Evolutionary conservation across 2,113 vertebrate genomes (phyloP).

Genomic region (Bufo bufo): DNA sequence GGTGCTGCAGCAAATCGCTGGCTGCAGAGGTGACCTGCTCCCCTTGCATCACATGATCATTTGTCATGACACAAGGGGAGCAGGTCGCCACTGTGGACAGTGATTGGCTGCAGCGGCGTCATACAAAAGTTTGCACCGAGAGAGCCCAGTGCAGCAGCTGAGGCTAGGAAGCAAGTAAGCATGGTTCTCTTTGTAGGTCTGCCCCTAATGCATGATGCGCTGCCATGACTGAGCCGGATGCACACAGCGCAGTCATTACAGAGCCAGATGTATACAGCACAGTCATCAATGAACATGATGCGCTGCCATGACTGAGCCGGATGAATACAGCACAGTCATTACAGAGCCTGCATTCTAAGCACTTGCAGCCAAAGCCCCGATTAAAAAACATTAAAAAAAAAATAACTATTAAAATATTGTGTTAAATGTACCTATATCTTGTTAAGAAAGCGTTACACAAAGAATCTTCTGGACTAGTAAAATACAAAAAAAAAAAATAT

Average conservation of each 20-base stretch:
- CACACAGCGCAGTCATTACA: background rate
- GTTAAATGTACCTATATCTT: slow-evolving; percentile 60
- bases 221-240: background rate
- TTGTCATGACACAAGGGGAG: no score
- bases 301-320: background rate
- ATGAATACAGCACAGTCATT: background rate
- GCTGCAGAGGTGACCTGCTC: no score
- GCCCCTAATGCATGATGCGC: no score
- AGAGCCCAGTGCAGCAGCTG: no score
- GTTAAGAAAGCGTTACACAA: slow-evolving; percentile 65
- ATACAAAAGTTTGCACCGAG: no score
- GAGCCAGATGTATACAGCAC: background rate
- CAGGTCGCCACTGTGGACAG: no score
- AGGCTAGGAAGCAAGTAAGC: no score
- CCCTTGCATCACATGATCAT: no score
- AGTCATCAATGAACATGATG: background rate
- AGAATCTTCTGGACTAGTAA: slow-evolving; percentile 63
- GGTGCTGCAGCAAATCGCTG: no score
- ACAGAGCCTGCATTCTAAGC: background rate
- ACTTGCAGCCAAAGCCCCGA: slow-evolving; percentile 3
- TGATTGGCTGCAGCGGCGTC: no score
- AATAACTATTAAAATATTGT: slow-evolving; percentile 22
- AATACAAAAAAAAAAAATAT: slow-evolving; percentile 67
- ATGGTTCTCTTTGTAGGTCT: no score
- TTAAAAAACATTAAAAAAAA: background rate